These are phyloP conservation scores for Epistrophe grossulariae DNA, from an alignment of 2,888 invertebrate genomes.

Conservation along the genomic window DNA sequence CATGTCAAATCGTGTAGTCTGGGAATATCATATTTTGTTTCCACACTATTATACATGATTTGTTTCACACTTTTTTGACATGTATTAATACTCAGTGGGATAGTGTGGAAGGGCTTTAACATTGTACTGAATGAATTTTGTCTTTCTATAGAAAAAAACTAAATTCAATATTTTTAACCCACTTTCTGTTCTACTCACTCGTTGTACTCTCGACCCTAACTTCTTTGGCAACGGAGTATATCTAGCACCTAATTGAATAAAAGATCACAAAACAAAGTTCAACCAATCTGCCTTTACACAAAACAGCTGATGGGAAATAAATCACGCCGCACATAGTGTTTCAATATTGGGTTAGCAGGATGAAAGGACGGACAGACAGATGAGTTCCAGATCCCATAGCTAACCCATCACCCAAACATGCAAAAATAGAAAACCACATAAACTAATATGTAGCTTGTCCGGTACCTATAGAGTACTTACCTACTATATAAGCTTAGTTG, in stretches of 20 bases:
- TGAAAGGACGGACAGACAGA: not conserved
- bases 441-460: conserved; percentile 31
- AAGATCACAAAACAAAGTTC: conserved; percentile 28
- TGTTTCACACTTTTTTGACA: no score
- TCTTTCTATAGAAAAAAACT: not conserved
- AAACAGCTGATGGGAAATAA: conserved; percentile 15
- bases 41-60: no score
- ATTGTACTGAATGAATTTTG: not conserved
- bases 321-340: conserved; percentile 39
- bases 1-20: no score
- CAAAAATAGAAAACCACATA: conserved; percentile 49
- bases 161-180: not conserved
- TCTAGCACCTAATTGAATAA: conserved; percentile 32
- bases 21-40: no score
- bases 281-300: conserved; percentile 25
- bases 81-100: no score
- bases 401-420: not conserved
- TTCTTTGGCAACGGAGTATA: no score
- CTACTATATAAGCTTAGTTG: not conserved
- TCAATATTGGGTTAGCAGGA: conserved; percentile 54
- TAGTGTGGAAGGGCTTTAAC: no score
- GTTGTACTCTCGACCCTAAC: not conserved
- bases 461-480: not conserved
- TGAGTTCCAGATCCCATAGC: not conserved
- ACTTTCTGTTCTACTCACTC: not conserved